These are phyloP conservation scores for Myopa tessellatipennis DNA, from an alignment of 2,888 invertebrate genomes.

Conservation along the genomic window DNA sequence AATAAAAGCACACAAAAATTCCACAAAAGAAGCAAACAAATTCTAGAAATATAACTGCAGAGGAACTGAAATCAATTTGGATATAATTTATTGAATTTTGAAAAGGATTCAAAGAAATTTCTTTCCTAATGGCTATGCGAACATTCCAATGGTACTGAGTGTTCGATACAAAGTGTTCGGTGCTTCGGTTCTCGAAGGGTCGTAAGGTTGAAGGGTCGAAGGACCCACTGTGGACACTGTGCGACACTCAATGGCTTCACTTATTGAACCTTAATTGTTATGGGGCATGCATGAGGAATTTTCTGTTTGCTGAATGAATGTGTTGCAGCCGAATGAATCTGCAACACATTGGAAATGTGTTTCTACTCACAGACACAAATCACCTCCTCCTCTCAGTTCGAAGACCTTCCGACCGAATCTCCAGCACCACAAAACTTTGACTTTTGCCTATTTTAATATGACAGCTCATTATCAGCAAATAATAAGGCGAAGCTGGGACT, in stretches of 20 bases:
- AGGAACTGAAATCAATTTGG: slow-evolving; percentile 52
- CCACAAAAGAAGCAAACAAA: background rate
- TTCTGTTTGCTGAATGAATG: background rate
- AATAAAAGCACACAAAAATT: slow-evolving; percentile 39
- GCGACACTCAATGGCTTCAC: no score
- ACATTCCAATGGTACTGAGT: background rate
- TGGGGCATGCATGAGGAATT: slow-evolving; percentile 12
- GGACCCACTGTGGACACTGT: no score
- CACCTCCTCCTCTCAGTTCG: no score
- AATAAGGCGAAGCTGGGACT: no score
- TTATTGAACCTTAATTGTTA: background rate
- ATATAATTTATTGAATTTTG: slow-evolving; percentile 55
- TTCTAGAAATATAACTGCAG: slow-evolving; percentile 47
- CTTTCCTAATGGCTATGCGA: background rate
- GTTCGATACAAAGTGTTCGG: background rate
- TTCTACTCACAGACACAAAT: background rate
- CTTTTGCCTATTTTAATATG: no score
- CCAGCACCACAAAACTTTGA: no score
- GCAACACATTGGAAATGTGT: background rate
- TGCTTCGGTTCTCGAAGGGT: background rate
- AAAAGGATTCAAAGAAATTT: slow-evolving; percentile 48
- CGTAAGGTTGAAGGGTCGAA: no score
- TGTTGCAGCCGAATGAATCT: background rate
- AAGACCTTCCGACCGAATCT: no score
- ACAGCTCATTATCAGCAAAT: no score